Evolutionary conservation across 2,888 invertebrate genomes (phyloP), one percentile per base, ranked within the genome.

Genomic region (Pyrgus malvae): DNA sequence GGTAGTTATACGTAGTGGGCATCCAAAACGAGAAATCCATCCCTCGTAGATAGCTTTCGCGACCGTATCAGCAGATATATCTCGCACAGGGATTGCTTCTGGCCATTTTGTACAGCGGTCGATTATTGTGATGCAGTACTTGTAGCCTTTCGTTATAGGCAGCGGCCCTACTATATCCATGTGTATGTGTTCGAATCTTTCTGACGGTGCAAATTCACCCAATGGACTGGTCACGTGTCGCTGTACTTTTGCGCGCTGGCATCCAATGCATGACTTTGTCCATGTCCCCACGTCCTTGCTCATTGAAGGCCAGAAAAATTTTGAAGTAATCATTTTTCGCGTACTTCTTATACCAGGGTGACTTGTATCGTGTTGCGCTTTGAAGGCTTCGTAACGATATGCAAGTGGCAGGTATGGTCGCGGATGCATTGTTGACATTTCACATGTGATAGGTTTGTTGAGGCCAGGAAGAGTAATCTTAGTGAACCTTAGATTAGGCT

Each of bases 11-110:
- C n/a, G n/a, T n/a, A n/a, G n/a, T n/a, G n/a, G n/a, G n/a, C n/a
- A n/a, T n/a, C n/a, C n/a, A n/a, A n/a, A n/a, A n/a, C n/a, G n/a
- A n/a, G n/a, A n/a, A n/a, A 33, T 55, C 64, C 63, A 66, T 1
- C 17, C 33, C 16, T 59, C 53, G 41, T 60, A 62, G 11, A 65
- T 23, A 0, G 40, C 48, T 40, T 55, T 55, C 2, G 65, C 57
- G 6, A 62, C n/a, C n/a, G n/a, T n/a, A n/a, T n/a, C n/a, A n/a
- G n/a, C n/a, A n/a, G n/a, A n/a, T n/a, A n/a, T n/a, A n/a, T n/a
- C n/a, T n/a, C n/a, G n/a, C n/a, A n/a, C n/a, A n/a, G n/a, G n/a
- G n/a, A n/a, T n/a, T n/a, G n/a, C n/a, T n/a, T n/a, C n/a, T n/a
- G n/a, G n/a, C n/a, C n/a, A n/a, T n/a, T n/a, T n/a, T n/a, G n/a